Conservation (phyloP, 92 coral and sea anemone genomes). For the Plumapathes pennacea region DNA sequence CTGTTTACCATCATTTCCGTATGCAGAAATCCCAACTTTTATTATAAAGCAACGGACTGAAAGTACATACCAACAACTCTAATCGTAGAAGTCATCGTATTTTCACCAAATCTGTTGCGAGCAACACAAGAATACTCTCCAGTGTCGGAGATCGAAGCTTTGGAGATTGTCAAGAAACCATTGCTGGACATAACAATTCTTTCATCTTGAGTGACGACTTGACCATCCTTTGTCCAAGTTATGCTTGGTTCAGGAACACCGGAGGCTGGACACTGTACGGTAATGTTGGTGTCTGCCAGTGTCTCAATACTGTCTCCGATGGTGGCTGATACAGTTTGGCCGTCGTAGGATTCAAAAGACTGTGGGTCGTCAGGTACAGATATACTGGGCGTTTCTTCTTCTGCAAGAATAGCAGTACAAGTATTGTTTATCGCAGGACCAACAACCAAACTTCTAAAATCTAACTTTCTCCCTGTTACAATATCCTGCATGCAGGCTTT, state of each 20-base stretch:
- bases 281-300: conserved; percentile 39
- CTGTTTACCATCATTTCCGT: no score
- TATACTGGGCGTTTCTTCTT: conserved; percentile 2
- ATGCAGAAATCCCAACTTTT: no score
- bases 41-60: no score
- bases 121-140: conserved; percentile 45
- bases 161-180: conserved; percentile 19
- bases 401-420: background rate
- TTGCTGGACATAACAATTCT: no score
- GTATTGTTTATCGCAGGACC: no score
- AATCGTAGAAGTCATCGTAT: no score
- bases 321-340: conserved; percentile 7
- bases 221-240: conserved; percentile 45
- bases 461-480: background rate
- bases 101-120: no score
- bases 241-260: conserved; percentile 43
- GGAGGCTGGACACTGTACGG: conserved; percentile 42
- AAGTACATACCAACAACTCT: no score
- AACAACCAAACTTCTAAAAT: conserved; percentile 1
- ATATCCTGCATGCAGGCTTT: no score
- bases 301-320: conserved; percentile 43
- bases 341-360: conserved; percentile 5
- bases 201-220: conserved; percentile 11
- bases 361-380: background rate
- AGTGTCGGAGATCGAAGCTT: background rate